A percentile compares a stretch with the other conserved stretches of the same genome.
Evolutionary conservation across 2,888 invertebrate species (phyloP).

Genomic region (Temnothorax rugatulus): DNA sequence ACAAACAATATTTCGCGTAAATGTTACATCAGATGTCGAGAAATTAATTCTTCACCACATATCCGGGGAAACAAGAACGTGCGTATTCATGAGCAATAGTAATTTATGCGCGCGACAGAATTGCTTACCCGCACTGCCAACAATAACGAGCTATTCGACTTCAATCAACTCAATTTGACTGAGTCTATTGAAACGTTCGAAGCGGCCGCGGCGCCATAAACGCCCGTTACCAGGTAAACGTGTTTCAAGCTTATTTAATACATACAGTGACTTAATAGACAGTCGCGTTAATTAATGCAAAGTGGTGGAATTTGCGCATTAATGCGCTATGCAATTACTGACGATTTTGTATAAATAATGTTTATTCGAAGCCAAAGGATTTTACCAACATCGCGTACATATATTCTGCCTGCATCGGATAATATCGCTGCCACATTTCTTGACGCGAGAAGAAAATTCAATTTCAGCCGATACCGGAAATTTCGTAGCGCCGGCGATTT

Average conservation of each 20-base stretch:
- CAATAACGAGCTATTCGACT: conserved; percentile 44
- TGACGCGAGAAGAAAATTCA: conserved; percentile 21
- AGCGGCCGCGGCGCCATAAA: background rate
- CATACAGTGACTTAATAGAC: conserved; percentile 38
- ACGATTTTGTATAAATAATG: background rate
- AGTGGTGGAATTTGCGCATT: conserved; percentile 21
- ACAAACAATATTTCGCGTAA: background rate
- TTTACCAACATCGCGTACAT: background rate
- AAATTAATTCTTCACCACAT: conserved; percentile 30
- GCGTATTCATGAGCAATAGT: conserved; percentile 11
- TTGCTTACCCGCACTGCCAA: conserved; percentile 25
- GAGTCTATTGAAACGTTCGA: conserved; percentile 37
- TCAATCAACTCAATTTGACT: conserved; percentile 37
- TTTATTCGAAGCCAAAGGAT: conserved; percentile 15
- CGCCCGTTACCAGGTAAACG: conserved; percentile 3
- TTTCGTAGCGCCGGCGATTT: conserved; percentile 24
- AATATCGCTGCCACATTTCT: conserved; percentile 5
- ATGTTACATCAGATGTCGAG: background rate
- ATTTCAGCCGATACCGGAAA: conserved; percentile 35
- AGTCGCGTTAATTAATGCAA: conserved; percentile 34
- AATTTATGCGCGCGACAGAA: conserved; percentile 42
- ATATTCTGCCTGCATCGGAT: background rate
- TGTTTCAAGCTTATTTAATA: conserved; percentile 42
- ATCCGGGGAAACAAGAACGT: conserved; percentile 3
- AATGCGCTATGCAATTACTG: background rate